Evolutionary conservation across 1,140 invertebrate genomes (phyloP).

Genomic region (Meteorus sp.): DNA sequence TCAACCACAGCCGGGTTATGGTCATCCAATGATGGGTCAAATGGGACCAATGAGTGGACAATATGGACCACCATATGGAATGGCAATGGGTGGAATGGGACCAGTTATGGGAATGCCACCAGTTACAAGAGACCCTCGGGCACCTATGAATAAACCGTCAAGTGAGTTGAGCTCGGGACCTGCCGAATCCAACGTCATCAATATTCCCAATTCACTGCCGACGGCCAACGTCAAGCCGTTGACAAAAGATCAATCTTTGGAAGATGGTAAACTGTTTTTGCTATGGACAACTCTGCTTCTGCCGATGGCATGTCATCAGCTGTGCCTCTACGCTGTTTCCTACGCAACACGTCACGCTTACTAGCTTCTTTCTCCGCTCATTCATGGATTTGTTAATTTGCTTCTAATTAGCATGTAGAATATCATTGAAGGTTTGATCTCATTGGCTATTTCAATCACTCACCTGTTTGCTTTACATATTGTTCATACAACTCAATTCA

Average conservation of each 20-base stretch:
- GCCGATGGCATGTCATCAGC: conserved; percentile 8
- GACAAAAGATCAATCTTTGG: conserved; percentile 70
- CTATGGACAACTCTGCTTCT: conserved; percentile 44
- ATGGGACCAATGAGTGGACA: conserved; percentile 60
- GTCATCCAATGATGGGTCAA: conserved; percentile 61
- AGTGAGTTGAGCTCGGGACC: conserved; percentile 73
- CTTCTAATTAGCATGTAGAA: conserved; percentile 13
- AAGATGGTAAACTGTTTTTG: conserved; percentile 62
- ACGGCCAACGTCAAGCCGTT: conserved; percentile 59
- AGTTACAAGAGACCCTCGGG: conserved; percentile 50
- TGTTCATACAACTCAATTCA: too few relatives aligned
- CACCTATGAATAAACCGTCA: conserved; percentile 67
- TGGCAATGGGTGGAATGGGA: conserved; percentile 65
- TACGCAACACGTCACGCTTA: too few relatives aligned
- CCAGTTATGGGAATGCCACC: conserved; percentile 62
- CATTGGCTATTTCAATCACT: too few relatives aligned
- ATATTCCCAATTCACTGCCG: conserved; percentile 50
- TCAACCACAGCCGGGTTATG: conserved; percentile 56
- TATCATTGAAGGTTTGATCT: too few relatives aligned
- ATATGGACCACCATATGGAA: conserved; percentile 54
- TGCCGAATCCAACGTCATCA: conserved; percentile 57
- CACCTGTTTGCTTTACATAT: too few relatives aligned
- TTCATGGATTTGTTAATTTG: conserved; percentile 35
- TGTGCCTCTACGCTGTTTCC: too few relatives aligned
- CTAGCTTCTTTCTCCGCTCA: too few relatives aligned